Evolutionary conservation across 2,888 invertebrate genomes (phyloP).

Genomic region (Sarcophaga variegata): DNA sequence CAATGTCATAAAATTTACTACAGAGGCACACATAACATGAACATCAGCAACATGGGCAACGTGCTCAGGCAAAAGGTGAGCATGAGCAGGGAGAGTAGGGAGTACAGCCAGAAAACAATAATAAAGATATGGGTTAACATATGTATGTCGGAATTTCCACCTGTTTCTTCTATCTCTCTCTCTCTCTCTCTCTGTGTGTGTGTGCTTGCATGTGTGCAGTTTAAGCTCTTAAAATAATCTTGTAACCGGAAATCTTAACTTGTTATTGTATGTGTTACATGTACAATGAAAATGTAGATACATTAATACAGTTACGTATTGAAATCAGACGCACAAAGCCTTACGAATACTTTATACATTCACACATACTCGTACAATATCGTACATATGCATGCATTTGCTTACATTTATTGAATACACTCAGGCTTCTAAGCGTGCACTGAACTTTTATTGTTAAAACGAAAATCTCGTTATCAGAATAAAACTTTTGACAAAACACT

Average conservation of each 20-base stretch:
- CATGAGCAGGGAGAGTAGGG: neutral
- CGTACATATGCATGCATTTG: too few relatives aligned
- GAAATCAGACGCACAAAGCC: neutral
- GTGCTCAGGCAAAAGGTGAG: constrained; percentile 33
- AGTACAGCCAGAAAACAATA: too few relatives aligned
- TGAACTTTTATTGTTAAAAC: too few relatives aligned
- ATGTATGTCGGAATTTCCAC: constrained; percentile 8
- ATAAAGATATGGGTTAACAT: neutral
- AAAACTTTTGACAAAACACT: too few relatives aligned
- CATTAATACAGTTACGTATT: neutral
- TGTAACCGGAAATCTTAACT: constrained; percentile 44
- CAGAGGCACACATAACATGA: neutral
- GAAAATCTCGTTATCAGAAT: too few relatives aligned
- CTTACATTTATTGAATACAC: too few relatives aligned
- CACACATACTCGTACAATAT: neutral
- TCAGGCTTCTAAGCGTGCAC: too few relatives aligned
- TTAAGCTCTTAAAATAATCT: constrained; percentile 50
- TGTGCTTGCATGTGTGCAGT: neutral
- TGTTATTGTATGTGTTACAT: constrained; percentile 36
- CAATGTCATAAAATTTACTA: constrained; percentile 43
- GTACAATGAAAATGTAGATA: neutral
- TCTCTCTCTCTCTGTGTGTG: too few relatives aligned
- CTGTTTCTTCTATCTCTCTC: constrained; percentile 14
- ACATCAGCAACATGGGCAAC: constrained; percentile 12
- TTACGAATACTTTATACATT: neutral